Percentiles rank a stretch among this genome's conserved stretches.
Evolutionary conservation across 2,888 invertebrate genomes (phyloP).

Genomic region (Phalera bucephala): DNA sequence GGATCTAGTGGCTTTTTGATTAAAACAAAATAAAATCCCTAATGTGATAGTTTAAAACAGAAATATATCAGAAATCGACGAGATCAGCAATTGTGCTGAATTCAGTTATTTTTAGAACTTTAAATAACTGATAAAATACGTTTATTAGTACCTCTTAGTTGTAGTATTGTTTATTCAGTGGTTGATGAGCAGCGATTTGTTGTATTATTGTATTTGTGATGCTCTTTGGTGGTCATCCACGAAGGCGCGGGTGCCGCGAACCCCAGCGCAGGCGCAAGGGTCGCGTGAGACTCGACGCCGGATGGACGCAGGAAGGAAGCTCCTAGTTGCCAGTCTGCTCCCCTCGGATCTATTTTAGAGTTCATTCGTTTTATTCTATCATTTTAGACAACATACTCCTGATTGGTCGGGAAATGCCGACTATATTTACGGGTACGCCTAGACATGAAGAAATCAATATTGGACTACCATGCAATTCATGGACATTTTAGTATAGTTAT

Average conservation of each 20-base stretch:
- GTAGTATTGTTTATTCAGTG: neutral
- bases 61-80: too few relatives aligned
- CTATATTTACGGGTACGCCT: too few relatives aligned
- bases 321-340: slow-evolving; percentile 76
- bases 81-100: too few relatives aligned
- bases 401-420: slow-evolving; percentile 3
- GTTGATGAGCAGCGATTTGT: neutral
- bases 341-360: slow-evolving; percentile 81
- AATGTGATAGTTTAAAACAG: too few relatives aligned
- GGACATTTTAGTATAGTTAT: too few relatives aligned
- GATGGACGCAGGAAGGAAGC: slow-evolving; percentile 81
- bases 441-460: too few relatives aligned
- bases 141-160: too few relatives aligned
- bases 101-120: too few relatives aligned
- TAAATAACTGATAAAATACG: too few relatives aligned
- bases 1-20: too few relatives aligned
- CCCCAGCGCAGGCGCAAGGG: slow-evolving; percentile 39
- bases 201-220: neutral
- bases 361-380: slow-evolving; percentile 66
- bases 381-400: slow-evolving; percentile 53
- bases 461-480: too few relatives aligned
- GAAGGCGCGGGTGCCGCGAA: slow-evolving; percentile 31
- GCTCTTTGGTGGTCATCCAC: slow-evolving; percentile 43
- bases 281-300: slow-evolving; percentile 78
- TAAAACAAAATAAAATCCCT: too few relatives aligned